Evolutionary conservation across 2,113 vertebrate species (phyloP).

Genomic region (Oceanodroma tethys): DNA sequence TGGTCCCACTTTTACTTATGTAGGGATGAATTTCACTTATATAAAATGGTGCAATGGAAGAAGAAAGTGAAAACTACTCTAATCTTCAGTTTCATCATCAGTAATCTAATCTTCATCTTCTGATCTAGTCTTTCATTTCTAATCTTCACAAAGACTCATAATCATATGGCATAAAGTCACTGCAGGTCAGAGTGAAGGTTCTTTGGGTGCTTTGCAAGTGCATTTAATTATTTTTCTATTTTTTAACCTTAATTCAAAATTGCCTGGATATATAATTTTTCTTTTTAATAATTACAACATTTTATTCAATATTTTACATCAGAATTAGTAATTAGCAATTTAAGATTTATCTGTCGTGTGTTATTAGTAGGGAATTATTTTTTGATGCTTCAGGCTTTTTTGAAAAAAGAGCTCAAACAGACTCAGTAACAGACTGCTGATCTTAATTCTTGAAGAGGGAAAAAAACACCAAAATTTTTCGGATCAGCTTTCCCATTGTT

Average conservation of each 20-base stretch:
- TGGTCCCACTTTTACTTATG: not conserved
- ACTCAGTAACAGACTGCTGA: not conserved
- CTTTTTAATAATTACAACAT: not conserved
- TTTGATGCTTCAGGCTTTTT: not conserved
- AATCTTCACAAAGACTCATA: not conserved
- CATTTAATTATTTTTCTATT: not conserved
- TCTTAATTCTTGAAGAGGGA: not conserved
- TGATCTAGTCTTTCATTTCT: not conserved
- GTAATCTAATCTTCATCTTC: not conserved
- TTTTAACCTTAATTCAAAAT: not conserved
- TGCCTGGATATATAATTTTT: not conserved
- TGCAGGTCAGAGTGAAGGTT: not conserved
- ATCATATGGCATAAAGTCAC: not conserved
- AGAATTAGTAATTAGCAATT: not conserved
- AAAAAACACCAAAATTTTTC: not conserved
- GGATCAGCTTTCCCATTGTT: not conserved
- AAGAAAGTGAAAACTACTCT: not conserved
- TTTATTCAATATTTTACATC: not conserved
- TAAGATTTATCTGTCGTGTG: not conserved
- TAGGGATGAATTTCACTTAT: not conserved
- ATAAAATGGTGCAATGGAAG: not conserved
- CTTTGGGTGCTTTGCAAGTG: not conserved
- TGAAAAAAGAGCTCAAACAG: not conserved
- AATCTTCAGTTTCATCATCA: not conserved
- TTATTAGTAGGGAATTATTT: not conserved